These are phyloP conservation scores for Dusona sp. DNA, from an alignment of 2,888 invertebrate species.

Conservation along the genomic window DNA sequence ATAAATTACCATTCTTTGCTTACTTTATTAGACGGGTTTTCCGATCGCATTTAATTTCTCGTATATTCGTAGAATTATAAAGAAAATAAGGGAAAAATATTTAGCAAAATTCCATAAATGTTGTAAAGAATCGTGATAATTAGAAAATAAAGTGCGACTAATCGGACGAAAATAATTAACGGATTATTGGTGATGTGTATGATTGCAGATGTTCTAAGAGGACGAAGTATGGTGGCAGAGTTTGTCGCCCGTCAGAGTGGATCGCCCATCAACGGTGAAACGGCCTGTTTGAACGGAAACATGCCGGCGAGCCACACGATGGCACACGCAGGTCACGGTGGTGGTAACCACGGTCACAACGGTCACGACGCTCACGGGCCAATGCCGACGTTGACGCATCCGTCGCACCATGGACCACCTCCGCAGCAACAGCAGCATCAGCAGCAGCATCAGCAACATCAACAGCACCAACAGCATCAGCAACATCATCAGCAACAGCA, in stretches of 20 bases:
- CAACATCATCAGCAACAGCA: slow-evolving; percentile 84
- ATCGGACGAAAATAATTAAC: background rate
- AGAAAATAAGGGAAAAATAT: background rate
- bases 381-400: slow-evolving; percentile 80
- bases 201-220: slow-evolving; percentile 84
- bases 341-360: slow-evolving; percentile 72
- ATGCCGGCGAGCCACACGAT: slow-evolving; percentile 83
- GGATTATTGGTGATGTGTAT: background rate
- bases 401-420: slow-evolving; percentile 78
- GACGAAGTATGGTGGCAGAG: slow-evolving; percentile 93
- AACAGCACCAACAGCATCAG: slow-evolving; percentile 71
- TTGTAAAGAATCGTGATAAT: too few species aligned
- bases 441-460: slow-evolving; percentile 67
- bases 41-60: too few species aligned
- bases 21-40: too few species aligned
- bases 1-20: background rate
- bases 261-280: slow-evolving; percentile 90
- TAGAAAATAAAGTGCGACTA: background rate
- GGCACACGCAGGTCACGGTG: slow-evolving; percentile 81
- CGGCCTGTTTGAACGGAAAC: slow-evolving; percentile 86
- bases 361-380: slow-evolving; percentile 81
- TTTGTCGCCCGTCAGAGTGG: slow-evolving; percentile 91
- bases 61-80: too few species aligned
- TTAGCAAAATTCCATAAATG: background rate
- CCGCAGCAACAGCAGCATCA: slow-evolving; percentile 75